A percentile compares a stretch with the other conserved stretches of the same genome.
These are phyloP conservation scores for Labeo rohita DNA, from an alignment of 2,113 vertebrate genomes.

Conservation along the genomic window DNA sequence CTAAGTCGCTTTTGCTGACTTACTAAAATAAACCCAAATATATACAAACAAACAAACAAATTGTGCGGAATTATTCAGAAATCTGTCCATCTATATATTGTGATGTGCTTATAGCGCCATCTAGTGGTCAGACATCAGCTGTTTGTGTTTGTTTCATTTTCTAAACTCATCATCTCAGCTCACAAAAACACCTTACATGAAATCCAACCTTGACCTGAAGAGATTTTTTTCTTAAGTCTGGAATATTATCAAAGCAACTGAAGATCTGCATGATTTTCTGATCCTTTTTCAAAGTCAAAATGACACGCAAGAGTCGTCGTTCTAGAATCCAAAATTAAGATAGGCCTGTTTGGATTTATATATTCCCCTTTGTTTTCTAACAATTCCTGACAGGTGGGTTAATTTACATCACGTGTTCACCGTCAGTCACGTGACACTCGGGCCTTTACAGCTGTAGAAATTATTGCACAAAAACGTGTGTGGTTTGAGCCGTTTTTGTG, in stretches of 20 bases:
- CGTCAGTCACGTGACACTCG: neutral
- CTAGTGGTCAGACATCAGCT: neutral
- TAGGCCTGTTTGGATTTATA: neutral
- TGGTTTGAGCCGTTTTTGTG: slow-evolving; percentile 17
- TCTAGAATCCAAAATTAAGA: neutral
- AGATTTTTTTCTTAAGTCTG: neutral
- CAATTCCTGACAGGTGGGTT: neutral
- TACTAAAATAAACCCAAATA: neutral
- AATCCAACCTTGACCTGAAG: neutral
- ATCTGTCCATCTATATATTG: neutral
- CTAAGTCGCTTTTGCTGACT: neutral
- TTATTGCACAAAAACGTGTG: neutral
- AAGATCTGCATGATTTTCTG: neutral
- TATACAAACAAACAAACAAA: no score
- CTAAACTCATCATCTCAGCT: neutral
- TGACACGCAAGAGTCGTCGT: neutral
- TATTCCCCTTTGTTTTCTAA: no score
- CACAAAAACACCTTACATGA: neutral
- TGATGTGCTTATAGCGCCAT: neutral
- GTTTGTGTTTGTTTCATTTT: neutral
- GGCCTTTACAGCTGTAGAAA: neutral
- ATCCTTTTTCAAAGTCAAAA: neutral
- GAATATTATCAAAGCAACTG: neutral
- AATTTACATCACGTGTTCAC: neutral
- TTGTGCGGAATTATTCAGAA: neutral